Evolutionary conservation across 2,113 vertebrate genomes (phyloP).

Genomic region (Ciconia maguari): DNA sequence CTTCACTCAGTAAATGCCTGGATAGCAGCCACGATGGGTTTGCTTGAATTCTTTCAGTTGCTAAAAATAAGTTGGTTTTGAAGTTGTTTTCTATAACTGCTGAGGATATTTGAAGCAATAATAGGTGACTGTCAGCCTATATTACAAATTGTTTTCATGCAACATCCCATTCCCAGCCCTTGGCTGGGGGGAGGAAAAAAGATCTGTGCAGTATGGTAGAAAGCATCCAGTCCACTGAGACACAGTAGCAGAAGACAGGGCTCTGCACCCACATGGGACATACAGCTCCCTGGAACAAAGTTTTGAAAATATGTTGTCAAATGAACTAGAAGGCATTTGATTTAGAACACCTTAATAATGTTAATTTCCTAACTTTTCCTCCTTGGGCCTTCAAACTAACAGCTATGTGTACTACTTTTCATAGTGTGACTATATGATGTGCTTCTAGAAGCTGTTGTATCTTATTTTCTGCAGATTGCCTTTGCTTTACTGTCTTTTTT

Average conservation of each 20-base stretch:
- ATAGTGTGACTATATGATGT: neutral
- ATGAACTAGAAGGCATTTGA: neutral
- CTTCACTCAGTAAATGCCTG: neutral
- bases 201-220: neutral
- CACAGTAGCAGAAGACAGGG: neutral
- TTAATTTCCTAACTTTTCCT: neutral
- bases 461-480: neutral
- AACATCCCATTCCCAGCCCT: neutral
- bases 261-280: neutral
- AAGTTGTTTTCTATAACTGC: slow-evolving; percentile 24
- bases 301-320: neutral
- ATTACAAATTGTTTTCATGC: neutral
- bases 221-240: neutral
- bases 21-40: neutral
- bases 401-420: neutral
- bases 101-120: slow-evolving; percentile 8
- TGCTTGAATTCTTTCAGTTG: slow-evolving; percentile 31
- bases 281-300: neutral
- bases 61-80: slow-evolving; percentile 56
- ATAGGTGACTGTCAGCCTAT: slow-evolving; percentile 19
- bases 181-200: neutral
- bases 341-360: neutral
- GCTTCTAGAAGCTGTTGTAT: neutral
- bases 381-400: neutral
- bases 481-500: neutral